phyloP scores from a whole-genome alignment of 2,797 vertebrate genomes.

The Enteromius trimaculatus region DNA sequence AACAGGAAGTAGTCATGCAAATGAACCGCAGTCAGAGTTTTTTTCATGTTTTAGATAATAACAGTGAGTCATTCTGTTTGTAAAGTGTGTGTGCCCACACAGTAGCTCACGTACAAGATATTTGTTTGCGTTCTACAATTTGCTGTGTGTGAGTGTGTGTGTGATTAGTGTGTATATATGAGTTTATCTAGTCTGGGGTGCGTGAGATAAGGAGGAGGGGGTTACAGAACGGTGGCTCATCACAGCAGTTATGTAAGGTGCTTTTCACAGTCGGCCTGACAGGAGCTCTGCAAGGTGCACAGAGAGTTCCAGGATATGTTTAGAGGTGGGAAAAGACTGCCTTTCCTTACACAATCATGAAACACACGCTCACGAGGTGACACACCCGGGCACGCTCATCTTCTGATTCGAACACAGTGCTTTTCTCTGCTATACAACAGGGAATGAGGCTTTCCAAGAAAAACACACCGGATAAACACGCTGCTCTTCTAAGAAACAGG shows the following conservation, averaged over 20 bases:
- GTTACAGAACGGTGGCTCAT: conserved; percentile 45
- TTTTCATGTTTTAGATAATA: conserved; percentile 23
- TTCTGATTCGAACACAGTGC: conserved; percentile 29
- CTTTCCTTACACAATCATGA: conserved; percentile 51
- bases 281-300: conserved; percentile 68
- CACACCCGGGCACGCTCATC: neutral
- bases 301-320: conserved; percentile 68
- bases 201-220: conserved; percentile 49
- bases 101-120: neutral
- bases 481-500: conserved; percentile 12
- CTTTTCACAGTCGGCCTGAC: conserved; percentile 65
- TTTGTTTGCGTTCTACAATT: conserved; percentile 1
- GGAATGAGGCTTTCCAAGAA: conserved; percentile 30
- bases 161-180: conserved; percentile 10
- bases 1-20: conserved; percentile 8
- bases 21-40: neutral
- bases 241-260: conserved; percentile 76
- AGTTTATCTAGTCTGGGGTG: neutral
- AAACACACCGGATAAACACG: conserved; percentile 1
- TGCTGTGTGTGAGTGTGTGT: conserved; percentile 3
- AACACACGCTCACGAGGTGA: conserved; percentile 15
- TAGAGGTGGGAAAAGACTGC: conserved; percentile 54
- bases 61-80: conserved; percentile 41
- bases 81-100: conserved; percentile 26
- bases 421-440: conserved; percentile 14